Evolutionary conservation across 2,888 invertebrate genomes (phyloP).

Genomic region (Thyatira batis): DNA sequence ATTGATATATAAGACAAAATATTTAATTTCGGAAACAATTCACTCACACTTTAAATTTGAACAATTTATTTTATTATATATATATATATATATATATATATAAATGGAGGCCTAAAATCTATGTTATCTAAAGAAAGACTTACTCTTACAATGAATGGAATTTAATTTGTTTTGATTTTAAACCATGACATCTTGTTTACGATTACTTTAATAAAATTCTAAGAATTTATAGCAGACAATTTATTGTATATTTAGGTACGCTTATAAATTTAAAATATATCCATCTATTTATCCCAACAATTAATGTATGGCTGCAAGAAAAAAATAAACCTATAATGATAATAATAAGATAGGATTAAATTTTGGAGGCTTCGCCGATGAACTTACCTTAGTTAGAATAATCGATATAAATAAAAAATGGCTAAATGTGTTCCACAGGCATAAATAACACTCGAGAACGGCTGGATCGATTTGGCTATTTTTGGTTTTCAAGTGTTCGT

Average conservation of each 20-base stretch:
- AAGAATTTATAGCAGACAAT: neutral
- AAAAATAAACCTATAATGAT: no score
- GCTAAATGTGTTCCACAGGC: no score
- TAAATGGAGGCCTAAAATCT: constrained; percentile 1
- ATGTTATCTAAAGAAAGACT: constrained; percentile 23
- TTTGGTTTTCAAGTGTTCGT: no score
- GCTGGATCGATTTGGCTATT: no score
- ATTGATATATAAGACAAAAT: constrained; percentile 3
- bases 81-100: no score
- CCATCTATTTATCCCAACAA: neutral
- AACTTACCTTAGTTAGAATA: neutral
- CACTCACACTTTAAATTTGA: constrained; percentile 35
- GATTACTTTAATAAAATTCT: neutral
- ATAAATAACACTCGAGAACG: no score
- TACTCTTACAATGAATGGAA: neutral
- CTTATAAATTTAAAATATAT: neutral
- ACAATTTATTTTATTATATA: no score
- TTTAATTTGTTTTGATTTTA: neutral
- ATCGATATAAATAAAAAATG: no score
- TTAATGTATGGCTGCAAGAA: neutral
- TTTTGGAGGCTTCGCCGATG: neutral
- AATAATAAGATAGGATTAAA: neutral
- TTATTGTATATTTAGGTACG: neutral
- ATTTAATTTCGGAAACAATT: constrained; percentile 26
- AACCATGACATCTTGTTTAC: neutral